Percentiles rank a stretch among this genome's conserved stretches.
phyloP scores from a whole-genome alignment of 1,140 invertebrate genomes.

The Dinoponera quadriceps region DNA sequence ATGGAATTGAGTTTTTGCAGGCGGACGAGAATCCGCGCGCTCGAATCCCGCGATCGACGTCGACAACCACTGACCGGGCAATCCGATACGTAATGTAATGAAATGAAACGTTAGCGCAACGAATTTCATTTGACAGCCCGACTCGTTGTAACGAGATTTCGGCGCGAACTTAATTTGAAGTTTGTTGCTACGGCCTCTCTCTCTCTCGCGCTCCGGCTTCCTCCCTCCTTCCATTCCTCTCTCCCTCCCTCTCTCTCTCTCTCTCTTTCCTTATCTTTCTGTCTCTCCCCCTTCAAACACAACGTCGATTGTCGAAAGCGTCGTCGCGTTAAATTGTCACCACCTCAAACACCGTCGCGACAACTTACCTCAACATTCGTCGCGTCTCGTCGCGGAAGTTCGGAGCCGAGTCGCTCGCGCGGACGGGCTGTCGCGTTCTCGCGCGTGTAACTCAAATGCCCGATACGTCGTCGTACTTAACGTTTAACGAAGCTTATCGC shows the following conservation, averaged over 20 bases:
- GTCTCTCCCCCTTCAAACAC: not conserved
- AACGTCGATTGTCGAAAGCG: conserved; percentile 42
- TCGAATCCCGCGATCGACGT: not conserved
- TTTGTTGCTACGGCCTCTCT: not conserved
- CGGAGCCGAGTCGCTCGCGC: conserved; percentile 1
- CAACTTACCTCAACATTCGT: conserved; percentile 42
- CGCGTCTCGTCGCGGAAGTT: conserved; percentile 20
- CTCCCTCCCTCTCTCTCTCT: not conserved
- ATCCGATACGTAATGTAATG: not conserved
- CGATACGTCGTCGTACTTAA: conserved; percentile 82
- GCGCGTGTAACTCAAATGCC: conserved; percentile 2
- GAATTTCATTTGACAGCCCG: not conserved
- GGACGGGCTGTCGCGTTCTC: not conserved
- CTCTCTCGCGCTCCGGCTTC: not conserved
- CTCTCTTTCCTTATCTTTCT: too few species aligned
- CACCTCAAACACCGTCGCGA: conserved; percentile 39
- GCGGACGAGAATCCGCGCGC: not conserved
- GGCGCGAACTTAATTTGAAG: conserved; percentile 31
- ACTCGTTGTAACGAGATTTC: conserved; percentile 19
- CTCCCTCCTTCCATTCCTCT: not conserved
- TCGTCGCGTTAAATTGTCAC: conserved; percentile 51
- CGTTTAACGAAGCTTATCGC: conserved; percentile 84
- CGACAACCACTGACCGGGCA: not conserved
- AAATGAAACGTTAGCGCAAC: conserved; percentile 9
- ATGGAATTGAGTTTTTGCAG: not conserved